Evolutionary conservation across 1,140 invertebrate genomes (phyloP), one percentile per base, ranked within the genome.

Genomic region (Hycleus cichorii): DNA sequence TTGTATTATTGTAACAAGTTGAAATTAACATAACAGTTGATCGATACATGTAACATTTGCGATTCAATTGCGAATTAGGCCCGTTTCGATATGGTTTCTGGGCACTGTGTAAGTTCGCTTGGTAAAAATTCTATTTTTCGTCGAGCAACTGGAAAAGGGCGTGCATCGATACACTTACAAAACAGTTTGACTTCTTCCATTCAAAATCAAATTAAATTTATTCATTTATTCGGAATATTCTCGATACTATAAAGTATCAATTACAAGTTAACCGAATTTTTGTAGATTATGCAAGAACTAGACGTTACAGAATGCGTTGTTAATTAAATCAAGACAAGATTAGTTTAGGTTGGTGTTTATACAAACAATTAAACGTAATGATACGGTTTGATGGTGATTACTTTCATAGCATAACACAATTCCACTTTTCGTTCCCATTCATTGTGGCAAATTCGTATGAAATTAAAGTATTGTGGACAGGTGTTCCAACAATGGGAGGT

Each of bases 51-150:
- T 32, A n/a, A 10, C 46, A 55, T 55, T 55, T 55, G 44, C 40
- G 52, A 55, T 47, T 55, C 44, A 53, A 53, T 53, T 53, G 51
- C 51, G 51, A 53, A 53, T 53, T 45, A 53, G 51, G 39, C 51
- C 51, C 32, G 51, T 44, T 53, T 53, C 51, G 51, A 53, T 53
- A 46, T 53, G 51, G 51, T 53, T 53, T 53, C 32, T 32, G 32
- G 32, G 32, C 32, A 32, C 32, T 32, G 18, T 18, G 18, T 2
- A 18, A 32, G 32, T 32, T 32, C 32, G 4, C 32, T 32, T 5
- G 4, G 1, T 2, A 32, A 32, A 32, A 32, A 7, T 32, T 18
- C 18, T 4, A 32, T 32, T 32, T 32, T 32, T 32, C 3, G 18
- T 32, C 4, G 32, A 32, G 32, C 32, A 32, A 32, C 32, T 32